phyloP scores from a whole-genome alignment of 1,140 invertebrate genomes.

The Megalopta genalis region DNA sequence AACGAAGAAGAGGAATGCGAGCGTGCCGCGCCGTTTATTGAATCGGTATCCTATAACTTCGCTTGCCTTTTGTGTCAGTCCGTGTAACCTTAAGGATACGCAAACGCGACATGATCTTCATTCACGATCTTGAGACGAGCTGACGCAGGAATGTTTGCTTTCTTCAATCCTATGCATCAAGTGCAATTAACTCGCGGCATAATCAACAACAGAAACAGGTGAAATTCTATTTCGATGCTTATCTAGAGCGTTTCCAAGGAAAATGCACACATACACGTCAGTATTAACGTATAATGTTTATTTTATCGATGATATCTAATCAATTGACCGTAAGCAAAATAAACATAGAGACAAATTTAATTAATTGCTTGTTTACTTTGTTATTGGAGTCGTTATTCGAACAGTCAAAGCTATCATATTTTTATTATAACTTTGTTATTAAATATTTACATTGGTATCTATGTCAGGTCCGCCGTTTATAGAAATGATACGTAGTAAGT shows the following conservation, averaged over 20 bases:
- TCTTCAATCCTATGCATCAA: not conserved
- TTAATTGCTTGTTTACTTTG: no score
- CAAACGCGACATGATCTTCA: slow-evolving; percentile 4
- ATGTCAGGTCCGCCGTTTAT: no score
- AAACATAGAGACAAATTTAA: no score
- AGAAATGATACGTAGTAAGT: no score
- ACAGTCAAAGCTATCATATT: no score
- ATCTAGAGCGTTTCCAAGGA: not conserved
- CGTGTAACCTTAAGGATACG: not conserved
- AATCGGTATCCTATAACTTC: not conserved
- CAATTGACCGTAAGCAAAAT: no score
- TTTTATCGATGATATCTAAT: no score
- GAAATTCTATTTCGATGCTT: not conserved
- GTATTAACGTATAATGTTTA: no score
- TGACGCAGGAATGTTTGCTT: not conserved
- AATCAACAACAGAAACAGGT: not conserved
- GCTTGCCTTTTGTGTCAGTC: not conserved
- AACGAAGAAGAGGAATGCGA: not conserved
- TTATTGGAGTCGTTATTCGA: no score
- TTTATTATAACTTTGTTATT: not conserved
- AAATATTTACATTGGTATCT: not conserved
- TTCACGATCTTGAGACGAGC: not conserved
- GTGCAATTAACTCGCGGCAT: not conserved
- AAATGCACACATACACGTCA: not conserved
- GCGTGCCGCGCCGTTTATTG: not conserved